Evolutionary conservation across 1,140 invertebrate species (phyloP).

Genomic region (Hylaeus anthracinus): DNA sequence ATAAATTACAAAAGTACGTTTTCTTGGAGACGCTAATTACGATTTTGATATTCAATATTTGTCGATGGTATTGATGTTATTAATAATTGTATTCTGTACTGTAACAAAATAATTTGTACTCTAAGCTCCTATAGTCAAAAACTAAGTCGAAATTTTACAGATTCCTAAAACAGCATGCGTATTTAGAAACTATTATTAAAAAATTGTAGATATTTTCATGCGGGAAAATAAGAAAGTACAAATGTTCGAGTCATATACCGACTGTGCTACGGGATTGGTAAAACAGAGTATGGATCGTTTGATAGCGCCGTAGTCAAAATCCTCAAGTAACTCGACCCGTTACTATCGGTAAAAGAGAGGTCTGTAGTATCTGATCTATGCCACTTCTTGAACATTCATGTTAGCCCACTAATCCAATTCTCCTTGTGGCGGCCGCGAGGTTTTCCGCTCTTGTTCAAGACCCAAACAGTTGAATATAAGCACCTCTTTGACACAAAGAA

Average conservation of each 20-base stretch:
- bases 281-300: conserved; percentile 7
- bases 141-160: too few species aligned
- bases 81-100: too few species aligned
- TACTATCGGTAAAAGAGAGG: conserved; percentile 7
- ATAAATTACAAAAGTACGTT: too few species aligned
- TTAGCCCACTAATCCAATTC: not conserved
- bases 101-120: too few species aligned
- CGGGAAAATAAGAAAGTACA: not conserved
- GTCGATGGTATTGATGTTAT: too few species aligned
- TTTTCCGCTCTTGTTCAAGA: not conserved
- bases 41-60: too few species aligned
- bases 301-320: conserved; percentile 10
- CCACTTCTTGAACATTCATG: not conserved
- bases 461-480: not conserved
- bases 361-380: not conserved
- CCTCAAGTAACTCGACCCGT: not conserved
- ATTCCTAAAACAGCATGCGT: not conserved
- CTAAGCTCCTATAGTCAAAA: too few species aligned
- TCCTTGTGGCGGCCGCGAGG: conserved; percentile 7
- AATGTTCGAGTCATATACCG: not conserved
- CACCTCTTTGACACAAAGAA: not conserved
- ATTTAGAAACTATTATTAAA: not conserved
- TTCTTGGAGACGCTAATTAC: too few species aligned
- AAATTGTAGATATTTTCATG: not conserved
- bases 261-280: not conserved